Evolutionary conservation across 2,888 invertebrate species (phyloP), one percentile per base, ranked within the genome.

Genomic region (Opisthograptis luteolata): DNA sequence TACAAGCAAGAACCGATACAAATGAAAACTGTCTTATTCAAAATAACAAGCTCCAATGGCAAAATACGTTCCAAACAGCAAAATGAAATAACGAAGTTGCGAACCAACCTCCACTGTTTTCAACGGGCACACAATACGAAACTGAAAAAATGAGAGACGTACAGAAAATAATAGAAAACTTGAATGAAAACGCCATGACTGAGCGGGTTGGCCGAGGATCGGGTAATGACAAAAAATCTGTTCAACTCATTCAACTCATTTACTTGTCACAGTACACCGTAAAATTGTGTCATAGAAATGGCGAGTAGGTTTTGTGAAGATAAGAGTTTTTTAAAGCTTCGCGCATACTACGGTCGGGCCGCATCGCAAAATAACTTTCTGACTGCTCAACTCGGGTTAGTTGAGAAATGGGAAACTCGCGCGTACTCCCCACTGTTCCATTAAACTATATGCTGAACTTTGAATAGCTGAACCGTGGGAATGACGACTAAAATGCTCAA

Each of bases 121-220:
- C 62, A 35, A 60, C 45, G 9, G 60, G 41, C 12, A 53, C 15
- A 54, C 65, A 63, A 60, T 65, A 37, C 31, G 61, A 58, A 35
- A 60, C 35, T 13, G 66, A 56, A 47, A 41, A 59, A 45, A 66
- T 42, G 8, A 74, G 43, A 32, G 60, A 50, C 34, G 51, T 35
- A 35, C 59, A 61, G 24, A 68, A 53, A 54, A 60, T 55, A 51
- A 71, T 45, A n/a, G 58, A 55, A 49, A 62, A 55, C 24, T 41
- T 49, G 43, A 64, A 57, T 37, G 65, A 60, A 52, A 62, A 45
- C 43, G 66, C 63, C 76, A 76, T 76, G 61, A 44, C 64, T 64
- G 64, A 19, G 31, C 35, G 35, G 47, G 46, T 48, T 46, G 32
- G 36, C 36, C 47, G 43, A 47, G 28, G 41, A 41, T 41, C 53